Base-by-base conservation (phyloP, 2,888 invertebrate genomes). In the Drosophila quinaria region DNA sequence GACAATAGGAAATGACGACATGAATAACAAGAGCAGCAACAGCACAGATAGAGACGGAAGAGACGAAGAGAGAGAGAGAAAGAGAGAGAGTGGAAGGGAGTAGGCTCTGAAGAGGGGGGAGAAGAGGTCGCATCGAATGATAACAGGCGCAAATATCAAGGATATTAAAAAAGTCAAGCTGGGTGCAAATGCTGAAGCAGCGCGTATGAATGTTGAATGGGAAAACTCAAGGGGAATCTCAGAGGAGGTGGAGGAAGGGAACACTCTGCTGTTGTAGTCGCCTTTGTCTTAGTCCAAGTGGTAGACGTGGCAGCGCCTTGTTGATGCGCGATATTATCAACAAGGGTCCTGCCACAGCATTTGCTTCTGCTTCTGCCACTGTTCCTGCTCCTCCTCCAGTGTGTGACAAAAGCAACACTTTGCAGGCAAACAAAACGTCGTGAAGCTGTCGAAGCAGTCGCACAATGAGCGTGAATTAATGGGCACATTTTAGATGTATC, bases 151-250 rank as follows among this genome's bases (percentile, higher is more conserved):
- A 87, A 87, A 80, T 89, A 87, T 87, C 87, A 81, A 78, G 86
- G 71, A 86, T 86, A 86, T 86, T 86, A 89, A 89, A 86, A 89
- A 86, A 87, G 89, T 86, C 86, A 86, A 86, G 86, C 86, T 86
- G 86, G 70, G 86, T 86, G 75, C 89, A 89, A 89, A 81, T 81
- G 85, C 67, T 67, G 62, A 56, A 72, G 67, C 29, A 41, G 33
- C 52, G 68, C 56, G 35, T 58, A 47, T 41, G 51, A 67, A 68
- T 58, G 58, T 52, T 55, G 50, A 58, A 58, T 49, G 49, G 49
- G 39, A 49, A 25, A 59, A 19, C 39, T 31, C 44, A 4, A 15
- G 62, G 22, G 62, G 35, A 39, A 25, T 5, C 25, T 25, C 11
- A 11, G 37, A 11, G 35, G 15, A 19, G 10, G 3, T 3, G 0